Percentiles rank a stretch among this genome's conserved stretches.
Evolutionary conservation across 2,113 vertebrate genomes (phyloP).

Genomic region (Scartelaos histophorus): DNA sequence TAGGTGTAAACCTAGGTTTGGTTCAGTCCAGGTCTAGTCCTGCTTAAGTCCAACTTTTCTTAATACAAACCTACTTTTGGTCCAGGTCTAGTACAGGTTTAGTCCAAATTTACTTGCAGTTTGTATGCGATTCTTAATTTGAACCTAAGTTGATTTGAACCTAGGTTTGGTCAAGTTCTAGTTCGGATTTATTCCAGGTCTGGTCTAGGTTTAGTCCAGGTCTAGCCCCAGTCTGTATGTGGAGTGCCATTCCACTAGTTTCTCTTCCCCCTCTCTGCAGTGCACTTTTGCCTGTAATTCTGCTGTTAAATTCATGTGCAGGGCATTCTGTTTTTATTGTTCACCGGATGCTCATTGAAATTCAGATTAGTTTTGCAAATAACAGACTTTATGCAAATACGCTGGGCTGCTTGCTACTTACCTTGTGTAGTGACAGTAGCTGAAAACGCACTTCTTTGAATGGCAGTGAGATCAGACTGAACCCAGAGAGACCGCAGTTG

Average conservation of each 20-base stretch:
- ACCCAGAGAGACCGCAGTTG: slow-evolving; percentile 14
- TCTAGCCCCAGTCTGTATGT: background rate
- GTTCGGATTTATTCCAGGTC: too few species aligned
- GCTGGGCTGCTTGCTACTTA: background rate
- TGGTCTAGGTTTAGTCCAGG: background rate
- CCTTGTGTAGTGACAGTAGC: slow-evolving; percentile 10
- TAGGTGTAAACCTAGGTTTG: too few species aligned
- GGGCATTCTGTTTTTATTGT: slow-evolving; percentile 2
- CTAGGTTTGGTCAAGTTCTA: too few species aligned
- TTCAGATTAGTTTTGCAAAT: slow-evolving; percentile 11
- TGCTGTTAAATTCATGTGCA: background rate
- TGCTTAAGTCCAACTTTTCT: too few species aligned
- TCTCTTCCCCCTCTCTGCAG: slow-evolving; percentile 8
- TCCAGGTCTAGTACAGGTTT: too few species aligned
- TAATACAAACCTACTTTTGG: too few species aligned
- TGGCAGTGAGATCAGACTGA: background rate
- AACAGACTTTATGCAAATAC: slow-evolving; percentile 5
- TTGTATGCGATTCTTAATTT: too few species aligned
- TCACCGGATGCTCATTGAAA: slow-evolving; percentile 3
- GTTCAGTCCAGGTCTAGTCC: too few species aligned
- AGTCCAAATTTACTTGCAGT: too few species aligned
- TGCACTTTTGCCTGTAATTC: background rate
- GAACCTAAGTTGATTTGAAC: too few species aligned
- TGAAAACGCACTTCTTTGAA: slow-evolving; percentile 30
- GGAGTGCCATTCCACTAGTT: background rate